Evolutionary conservation across 2,888 invertebrate species (phyloP), one percentile per base, ranked within the genome.

Genomic region (Oligia latruncula): DNA sequence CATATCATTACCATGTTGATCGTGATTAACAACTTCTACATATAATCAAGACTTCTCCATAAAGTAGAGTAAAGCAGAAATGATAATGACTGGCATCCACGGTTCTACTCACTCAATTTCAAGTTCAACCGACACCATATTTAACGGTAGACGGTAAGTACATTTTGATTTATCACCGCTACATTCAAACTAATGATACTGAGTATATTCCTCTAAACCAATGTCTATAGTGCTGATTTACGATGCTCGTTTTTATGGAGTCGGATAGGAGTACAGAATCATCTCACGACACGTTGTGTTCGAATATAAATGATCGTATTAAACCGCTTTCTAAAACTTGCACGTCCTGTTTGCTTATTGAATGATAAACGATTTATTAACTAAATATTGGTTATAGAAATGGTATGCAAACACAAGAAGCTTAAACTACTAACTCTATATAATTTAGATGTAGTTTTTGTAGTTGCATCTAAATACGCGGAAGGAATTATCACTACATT

Each of bases 291-390:
- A 85, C 86, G 83, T 87, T 88, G 86, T 90, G 88, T 90, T 91
- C 89, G 93, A 92, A 92, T 93, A 92, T 91, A 92, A 93, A 94
- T 88, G 90, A 87, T 86, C 87, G 58, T 82, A 93, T 93, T 93
- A 92, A 85, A 82, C 90, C 86, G 90, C 93, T 94, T 93, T 93
- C 93, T 93, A 93, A 91, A 90, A 85, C 80, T 73, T 81, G 77
- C 87, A 87, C 88, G 87, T n/a, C 87, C 87, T 85, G 84, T 85
- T 72, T 73, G 77, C 75, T 74, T 82, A 82, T 71, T 81, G 65
- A 77, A 58, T 68, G 52, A 64, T 71, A 77, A 58, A 70, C 29
- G 55, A 65, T 72, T 29, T 73, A 76, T 67, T 71, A 60, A 68
- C 79, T 11, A 66, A 76, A 84, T 75, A 80, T 75, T 77, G 6